Percentiles rank a stretch among this genome's conserved stretches.
These are phyloP conservation scores for Acanthurus tractus DNA, from an alignment of 2,797 vertebrate species.

Conservation along the genomic window DNA sequence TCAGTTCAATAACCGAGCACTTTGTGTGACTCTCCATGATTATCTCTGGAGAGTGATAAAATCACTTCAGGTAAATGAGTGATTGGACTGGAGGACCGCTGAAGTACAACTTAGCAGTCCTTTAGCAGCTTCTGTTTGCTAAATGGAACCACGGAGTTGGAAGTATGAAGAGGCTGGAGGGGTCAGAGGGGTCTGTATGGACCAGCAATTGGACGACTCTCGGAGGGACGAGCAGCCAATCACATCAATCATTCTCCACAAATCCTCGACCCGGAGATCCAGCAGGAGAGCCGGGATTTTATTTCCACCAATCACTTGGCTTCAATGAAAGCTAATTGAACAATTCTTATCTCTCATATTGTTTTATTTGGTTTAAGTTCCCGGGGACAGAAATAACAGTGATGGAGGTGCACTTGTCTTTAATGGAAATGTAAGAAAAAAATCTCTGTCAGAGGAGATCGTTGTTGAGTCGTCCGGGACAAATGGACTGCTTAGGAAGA, in stretches of 20 bases:
- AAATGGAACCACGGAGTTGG: slow-evolving; percentile 82
- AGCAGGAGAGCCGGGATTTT: slow-evolving; percentile 72
- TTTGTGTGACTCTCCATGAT: slow-evolving; percentile 80
- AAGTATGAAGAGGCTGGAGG: slow-evolving; percentile 83
- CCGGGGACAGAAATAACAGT: slow-evolving; percentile 72
- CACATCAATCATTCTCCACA: slow-evolving; percentile 61
- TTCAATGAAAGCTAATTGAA: slow-evolving; percentile 78
- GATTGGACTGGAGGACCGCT: slow-evolving; percentile 85
- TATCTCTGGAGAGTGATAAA: slow-evolving; percentile 85
- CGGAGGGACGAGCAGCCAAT: slow-evolving; percentile 76
- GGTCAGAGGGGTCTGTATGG: slow-evolving; percentile 71
- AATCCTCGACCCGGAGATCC: slow-evolving; percentile 79
- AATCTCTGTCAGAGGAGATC: slow-evolving; percentile 27
- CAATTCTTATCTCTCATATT: slow-evolving; percentile 74
- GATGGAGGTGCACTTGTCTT: slow-evolving; percentile 70
- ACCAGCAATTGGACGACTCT: slow-evolving; percentile 78
- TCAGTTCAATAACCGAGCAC: slow-evolving; percentile 77
- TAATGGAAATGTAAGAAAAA: slow-evolving; percentile 63
- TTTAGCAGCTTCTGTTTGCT: slow-evolving; percentile 84
- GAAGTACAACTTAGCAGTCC: slow-evolving; percentile 85
- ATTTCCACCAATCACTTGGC: slow-evolving; percentile 80
- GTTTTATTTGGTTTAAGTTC: slow-evolving; percentile 77
- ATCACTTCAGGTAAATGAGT: slow-evolving; percentile 87
- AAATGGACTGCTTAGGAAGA: slow-evolving; percentile 14
- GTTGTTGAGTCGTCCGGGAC: slow-evolving; percentile 34